Base-by-base conservation (phyloP, 2,888 invertebrate species). In the Blastobasis lacticolella region DNA sequence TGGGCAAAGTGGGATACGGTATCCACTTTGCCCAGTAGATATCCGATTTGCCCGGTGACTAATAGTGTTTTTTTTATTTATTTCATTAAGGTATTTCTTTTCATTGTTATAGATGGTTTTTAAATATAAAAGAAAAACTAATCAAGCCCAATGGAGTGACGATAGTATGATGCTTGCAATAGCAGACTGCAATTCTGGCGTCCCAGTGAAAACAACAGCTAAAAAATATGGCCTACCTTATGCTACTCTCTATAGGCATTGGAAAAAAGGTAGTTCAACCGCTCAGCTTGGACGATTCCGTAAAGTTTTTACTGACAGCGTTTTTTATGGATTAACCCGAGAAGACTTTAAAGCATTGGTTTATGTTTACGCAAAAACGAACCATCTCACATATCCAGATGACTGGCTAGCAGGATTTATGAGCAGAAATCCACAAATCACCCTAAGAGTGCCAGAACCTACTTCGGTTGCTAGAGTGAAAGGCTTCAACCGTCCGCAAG, bases 141-240 rank as follows among this genome's bases (percentile, higher is more conserved):
- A 51, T 47, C 52, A 52, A 46, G 52, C 52, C 42, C 42, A 49
- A 52, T 49, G 46, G 52, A 49, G 49, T 49, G 52, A 52, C 10
- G 47, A 51, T 23, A 50, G 38, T 43, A 51, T 46, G 52, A 52
- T 49, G 49, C 52, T 49, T 40, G 48, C 52, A 45, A 45, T 49
- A 49, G 49, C 50, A 45, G 50, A 50, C 9, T 50, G 50, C 50
- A 50, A 50, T 46, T 36, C 46, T 46, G 46, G 50, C 37, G 46
- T 46, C 36, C 46, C 46, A 10, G 50, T 51, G 38, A 51, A 51
- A 51, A 51, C 41, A 0, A 50, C 49, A 10, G 53, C 50, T 6
- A 45, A 53, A 53, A 47, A 53, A 50, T 53, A 48, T 53, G 50
- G 53, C 44, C 37, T 53, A 45, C 48, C 53, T 40, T 50, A 48